Evolutionary conservation across 1,140 invertebrate species (phyloP), one percentile per base, ranked within the genome.

Genomic region (Lucilia sericata): DNA sequence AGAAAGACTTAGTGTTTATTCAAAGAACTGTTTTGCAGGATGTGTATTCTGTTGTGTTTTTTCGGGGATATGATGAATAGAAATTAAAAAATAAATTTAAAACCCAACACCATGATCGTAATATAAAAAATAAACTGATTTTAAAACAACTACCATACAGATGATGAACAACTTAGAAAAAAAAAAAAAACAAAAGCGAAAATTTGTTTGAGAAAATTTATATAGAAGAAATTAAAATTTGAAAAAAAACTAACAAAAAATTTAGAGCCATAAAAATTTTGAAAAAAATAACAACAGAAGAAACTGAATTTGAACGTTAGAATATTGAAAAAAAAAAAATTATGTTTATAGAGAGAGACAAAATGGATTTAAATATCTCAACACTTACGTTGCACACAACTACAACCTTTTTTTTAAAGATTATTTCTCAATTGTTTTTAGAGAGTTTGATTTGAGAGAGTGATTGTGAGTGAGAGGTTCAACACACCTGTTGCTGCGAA

Each of bases 401-500:
- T 49, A 84, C 89, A 89, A 83, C 65, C 74, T 75, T 84, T 70
- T 82, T 74, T 74, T 30, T 30, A 30, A 70, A 65, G 70, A 74
- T 83, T 65, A 70, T 70, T 70, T 65, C 60, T 83, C 60, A 60
- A n/a, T 42, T 51, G 36, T 83, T 80, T 80, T 51, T 65, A 78
- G 75, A 60, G 85, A 81, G 78, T 49, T 49, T 85, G 82, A 25
- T 83, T 83, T 82, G 84, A 74, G 30, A 55, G 34, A 51, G 65
- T 42, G 30, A 21, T 49, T 80, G 34, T 84, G 81, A 84, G 76
- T 80, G 42, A 80, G 76, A 80, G 76, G 76, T 87, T 87, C 87
- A 80, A 80, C 76, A 80, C 76, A 90, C 88, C 85, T 93, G 92
- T 90, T 92, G 88, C 91, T 92, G 65, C 92, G 92, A 74, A 93